Evolutionary conservation across 2,888 invertebrate genomes (phyloP), one percentile per base, ranked within the genome.

Genomic region (Unio pictorum): DNA sequence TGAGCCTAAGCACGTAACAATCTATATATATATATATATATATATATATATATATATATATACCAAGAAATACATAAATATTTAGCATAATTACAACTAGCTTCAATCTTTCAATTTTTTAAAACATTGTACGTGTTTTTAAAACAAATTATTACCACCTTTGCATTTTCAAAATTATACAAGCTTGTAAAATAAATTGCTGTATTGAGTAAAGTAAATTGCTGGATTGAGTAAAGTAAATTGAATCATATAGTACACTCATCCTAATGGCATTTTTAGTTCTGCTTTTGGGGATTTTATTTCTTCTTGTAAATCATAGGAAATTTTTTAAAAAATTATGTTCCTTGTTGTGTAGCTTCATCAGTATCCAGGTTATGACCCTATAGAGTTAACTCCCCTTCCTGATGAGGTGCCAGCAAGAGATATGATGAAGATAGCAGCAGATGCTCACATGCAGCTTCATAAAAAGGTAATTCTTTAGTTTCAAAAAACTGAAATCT

Each of bases 331-430:
- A 15, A 0, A 55, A 64, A n/a, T 66, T 54, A 55, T 60, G 55
- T 30, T 26, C 26, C 8, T 23, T 64, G 23, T 54, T 55, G 69
- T 75, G 15, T 75, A 89, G 88, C 75, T 89, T 28, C 86, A 87
- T 69, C 87, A 88, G 70, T 89, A 84, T 68, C 88, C 89, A 30
- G 88, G 88, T 7, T 88, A 82, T 80, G 86, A 89, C 61, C 75
- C 82, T 6, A 73, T 72, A 60, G 87, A 88, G 66, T 69, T 88
- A 66, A 88, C 88, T 30, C 81, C 84, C 15, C 80, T 89, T 7
- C 89, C 89, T 23, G 82, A 85, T 72, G 83, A 84, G 55, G 71
- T 86, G 20, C 74, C 80, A 18, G 78, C 87, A 7, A 66, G 69
- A 60, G 82, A 84, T 4, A 85, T 89, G 69, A 67, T 89, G 60